phyloP scores from a whole-genome alignment of 2,113 vertebrate species.

The Zapornia atra region DNA sequence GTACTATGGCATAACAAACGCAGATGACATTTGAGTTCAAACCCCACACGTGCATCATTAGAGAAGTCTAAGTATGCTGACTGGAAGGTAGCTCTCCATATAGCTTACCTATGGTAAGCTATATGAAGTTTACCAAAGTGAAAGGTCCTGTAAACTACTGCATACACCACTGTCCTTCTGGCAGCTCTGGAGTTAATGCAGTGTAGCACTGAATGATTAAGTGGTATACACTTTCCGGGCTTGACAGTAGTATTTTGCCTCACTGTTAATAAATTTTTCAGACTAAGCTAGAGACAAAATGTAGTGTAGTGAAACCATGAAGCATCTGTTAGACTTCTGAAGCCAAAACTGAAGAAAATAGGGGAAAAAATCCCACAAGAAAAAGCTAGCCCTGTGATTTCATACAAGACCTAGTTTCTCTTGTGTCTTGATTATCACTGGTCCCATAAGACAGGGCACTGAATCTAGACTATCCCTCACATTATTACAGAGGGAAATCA shows the following conservation, averaged over 20 bases:
- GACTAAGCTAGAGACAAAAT: background rate
- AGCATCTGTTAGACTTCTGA: background rate
- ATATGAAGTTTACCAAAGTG: background rate
- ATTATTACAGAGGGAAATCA: background rate
- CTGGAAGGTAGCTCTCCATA: background rate
- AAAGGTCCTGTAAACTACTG: background rate
- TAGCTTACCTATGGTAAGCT: background rate
- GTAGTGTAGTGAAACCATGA: rapidly evolving
- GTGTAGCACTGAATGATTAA: background rate
- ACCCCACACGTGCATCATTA: background rate
- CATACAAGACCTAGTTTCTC: background rate
- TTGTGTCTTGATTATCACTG: background rate
- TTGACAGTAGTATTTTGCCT: background rate
- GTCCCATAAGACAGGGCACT: background rate
- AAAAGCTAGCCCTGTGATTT: background rate
- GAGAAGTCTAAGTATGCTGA: background rate
- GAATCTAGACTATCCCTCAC: background rate
- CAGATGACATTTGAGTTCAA: background rate
- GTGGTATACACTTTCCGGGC: background rate
- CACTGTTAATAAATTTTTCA: background rate
- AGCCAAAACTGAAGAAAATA: background rate
- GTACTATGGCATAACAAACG: background rate
- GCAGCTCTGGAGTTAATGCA: background rate
- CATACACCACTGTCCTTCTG: background rate
- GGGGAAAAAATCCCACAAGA: background rate